Evolutionary conservation across 2,888 invertebrate species (phyloP), one percentile per base, ranked within the genome.

Genomic region (Coleophora deauratella): DNA sequence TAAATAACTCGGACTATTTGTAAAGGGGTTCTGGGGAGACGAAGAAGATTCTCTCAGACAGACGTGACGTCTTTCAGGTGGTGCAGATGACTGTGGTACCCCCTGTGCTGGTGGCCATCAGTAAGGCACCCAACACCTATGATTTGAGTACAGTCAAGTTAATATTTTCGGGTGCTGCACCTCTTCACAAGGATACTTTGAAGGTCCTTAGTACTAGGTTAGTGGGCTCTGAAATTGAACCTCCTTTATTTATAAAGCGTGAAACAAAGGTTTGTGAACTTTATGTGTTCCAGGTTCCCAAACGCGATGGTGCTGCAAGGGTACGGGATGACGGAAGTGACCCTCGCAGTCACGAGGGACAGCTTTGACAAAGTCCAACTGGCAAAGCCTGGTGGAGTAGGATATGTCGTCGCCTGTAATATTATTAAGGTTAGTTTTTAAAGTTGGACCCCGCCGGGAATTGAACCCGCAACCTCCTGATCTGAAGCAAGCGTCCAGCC

Each of bases 281-380:
- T 21, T 4, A 21, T 21, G 9, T n/a, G 30, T 42, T 35, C 2
- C 47, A 82, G 81, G 39, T 82, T 82, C n/a, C 76, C 77, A 0
- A 74, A 71, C 15, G 38, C 66, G 0, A 7, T 51, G 0, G 52
- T 80, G 0, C 33, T 55, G 0, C 80, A 80, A 59, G 81, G 72
- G 0, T 81, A 82, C 11, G 82, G 82, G 0, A 51, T 76, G 41
- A 79, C 82, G 0, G 82, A 84, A 42, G 44, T 59, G 0, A 72
- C 74, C 0, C 50, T 77, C 0, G 64, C 54, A 0, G 52, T 71
- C 0, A 43, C 60, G 0, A 59, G 55, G 14, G 51, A 52, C 2
- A 42, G 14, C 0, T 21, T 12, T 0, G 11, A 39, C 0, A 48
- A 55, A 0, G 35, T 47, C 0, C 49, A 53, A 0, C 14, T 8